Percentiles rank a stretch among this genome's conserved stretches.
phyloP scores from a whole-genome alignment of 2,888 invertebrate genomes.

The Odontocolon sp. region DNA sequence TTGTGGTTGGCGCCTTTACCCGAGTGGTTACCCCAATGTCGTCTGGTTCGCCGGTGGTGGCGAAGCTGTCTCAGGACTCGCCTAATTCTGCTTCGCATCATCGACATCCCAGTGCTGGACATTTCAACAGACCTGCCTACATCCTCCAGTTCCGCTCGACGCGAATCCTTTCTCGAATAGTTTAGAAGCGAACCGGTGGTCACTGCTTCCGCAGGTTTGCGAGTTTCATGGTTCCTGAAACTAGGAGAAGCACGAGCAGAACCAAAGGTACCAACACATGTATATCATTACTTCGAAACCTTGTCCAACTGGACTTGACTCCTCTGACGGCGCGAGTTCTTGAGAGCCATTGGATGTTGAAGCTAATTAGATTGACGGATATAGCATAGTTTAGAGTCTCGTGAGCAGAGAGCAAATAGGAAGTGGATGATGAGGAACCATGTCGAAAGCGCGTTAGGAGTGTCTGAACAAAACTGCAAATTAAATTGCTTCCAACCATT shows the following conservation, averaged over 20 bases:
- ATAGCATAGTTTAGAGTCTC: conserved; percentile 30
- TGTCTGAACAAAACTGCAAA: no score
- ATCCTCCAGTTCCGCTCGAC: conserved; percentile 12
- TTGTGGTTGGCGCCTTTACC: conserved; percentile 36
- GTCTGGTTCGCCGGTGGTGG: conserved; percentile 1
- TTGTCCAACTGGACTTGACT: conserved; percentile 37
- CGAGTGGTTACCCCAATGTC: conserved; percentile 26
- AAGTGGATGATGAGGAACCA: background rate
- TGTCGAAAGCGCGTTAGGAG: conserved; percentile 5
- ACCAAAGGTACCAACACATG: background rate
- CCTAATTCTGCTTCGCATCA: background rate
- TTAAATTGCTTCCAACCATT: no score
- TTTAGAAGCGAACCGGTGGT: conserved; percentile 34
- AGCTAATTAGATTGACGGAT: conserved; percentile 48
- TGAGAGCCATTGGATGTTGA: conserved; percentile 24
- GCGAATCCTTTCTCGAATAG: conserved; percentile 40
- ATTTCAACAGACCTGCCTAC: background rate
- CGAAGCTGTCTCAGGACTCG: background rate
- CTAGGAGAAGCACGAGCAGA: background rate
- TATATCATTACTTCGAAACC: conserved; percentile 8
- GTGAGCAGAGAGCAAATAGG: conserved; percentile 14
- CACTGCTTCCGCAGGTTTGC: conserved; percentile 3
- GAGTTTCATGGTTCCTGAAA: conserved; percentile 20
- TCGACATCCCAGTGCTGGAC: conserved; percentile 2
- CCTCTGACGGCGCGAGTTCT: background rate